Conservation (phyloP, 1,140 invertebrate genomes). For the Magallana angulata region DNA sequence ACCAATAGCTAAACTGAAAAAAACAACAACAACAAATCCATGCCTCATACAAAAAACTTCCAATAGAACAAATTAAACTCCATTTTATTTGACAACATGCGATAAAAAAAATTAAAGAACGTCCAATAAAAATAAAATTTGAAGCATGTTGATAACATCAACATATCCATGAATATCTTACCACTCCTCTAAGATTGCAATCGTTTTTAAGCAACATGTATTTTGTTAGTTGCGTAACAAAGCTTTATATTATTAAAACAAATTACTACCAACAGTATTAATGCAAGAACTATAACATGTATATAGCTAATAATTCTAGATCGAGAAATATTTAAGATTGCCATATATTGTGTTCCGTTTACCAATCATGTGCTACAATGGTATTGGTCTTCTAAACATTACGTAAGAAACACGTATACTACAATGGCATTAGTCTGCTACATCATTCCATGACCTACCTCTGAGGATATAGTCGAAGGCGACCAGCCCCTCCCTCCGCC, state of each 20-base stretch:
- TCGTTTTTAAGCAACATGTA: constrained; percentile 1
- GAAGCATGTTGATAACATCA: background rate
- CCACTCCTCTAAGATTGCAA: constrained; percentile 12
- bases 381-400: too few relatives aligned
- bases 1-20: background rate
- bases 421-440: too few relatives aligned
- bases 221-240: background rate
- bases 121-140: background rate
- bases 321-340: too few relatives aligned
- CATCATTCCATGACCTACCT: constrained; percentile 65
- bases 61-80: background rate
- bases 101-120: background rate
- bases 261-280: background rate
- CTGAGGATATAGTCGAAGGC: constrained; percentile 75
- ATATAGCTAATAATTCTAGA: too few relatives aligned
- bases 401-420: too few relatives aligned
- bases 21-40: background rate
- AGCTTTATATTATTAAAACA: background rate
- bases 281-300: too few relatives aligned
- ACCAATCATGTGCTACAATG: too few relatives aligned
- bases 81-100: background rate
- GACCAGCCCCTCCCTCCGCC: constrained; percentile 71
- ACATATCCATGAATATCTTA: background rate
- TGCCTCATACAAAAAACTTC: background rate
- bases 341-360: too few relatives aligned